Evolutionary conservation across 2,797 vertebrate species (phyloP).

Genomic region (Gouania willdenowi): DNA sequence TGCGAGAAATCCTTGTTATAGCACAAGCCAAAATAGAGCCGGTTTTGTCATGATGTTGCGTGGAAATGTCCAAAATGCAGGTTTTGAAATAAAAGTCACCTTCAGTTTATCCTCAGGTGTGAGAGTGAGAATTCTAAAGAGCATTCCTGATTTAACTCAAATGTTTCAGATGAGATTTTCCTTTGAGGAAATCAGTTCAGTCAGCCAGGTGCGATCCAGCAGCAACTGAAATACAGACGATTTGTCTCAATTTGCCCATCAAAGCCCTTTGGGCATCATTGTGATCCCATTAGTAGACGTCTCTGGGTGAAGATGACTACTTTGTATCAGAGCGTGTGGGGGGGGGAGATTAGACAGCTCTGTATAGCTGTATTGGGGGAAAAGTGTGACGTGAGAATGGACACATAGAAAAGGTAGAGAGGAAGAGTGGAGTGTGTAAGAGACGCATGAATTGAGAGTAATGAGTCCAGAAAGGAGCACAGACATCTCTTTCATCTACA

Average conservation of each 20-base stretch:
- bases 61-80: neutral
- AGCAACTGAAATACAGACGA: slow-evolving; percentile 39
- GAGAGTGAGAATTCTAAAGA: slow-evolving; percentile 2
- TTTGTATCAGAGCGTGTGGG: slow-evolving; percentile 34
- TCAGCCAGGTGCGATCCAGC: slow-evolving; percentile 1
- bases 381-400: slow-evolving; percentile 1
- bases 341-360: slow-evolving; percentile 40
- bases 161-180: slow-evolving; percentile 19
- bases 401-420: slow-evolving; percentile 20
- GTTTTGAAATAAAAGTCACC: slow-evolving; percentile 27
- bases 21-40: slow-evolving; percentile 7
- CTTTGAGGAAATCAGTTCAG: slow-evolving; percentile 23
- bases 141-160: slow-evolving; percentile 15
- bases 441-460: slow-evolving; percentile 75
- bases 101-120: slow-evolving; percentile 14
- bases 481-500: slow-evolving; percentile 75
- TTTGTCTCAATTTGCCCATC: slow-evolving; percentile 74
- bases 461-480: slow-evolving; percentile 57
- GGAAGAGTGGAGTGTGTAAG: slow-evolving; percentile 30
- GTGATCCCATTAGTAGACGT: slow-evolving; percentile 58
- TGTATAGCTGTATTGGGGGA: neutral
- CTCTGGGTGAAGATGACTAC: slow-evolving; percentile 55
- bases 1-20: neutral
- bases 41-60: slow-evolving; percentile 5
- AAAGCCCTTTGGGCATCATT: slow-evolving; percentile 54